phyloP scores from a whole-genome alignment of 2,113 vertebrate species.

The Morone saxatilis region DNA sequence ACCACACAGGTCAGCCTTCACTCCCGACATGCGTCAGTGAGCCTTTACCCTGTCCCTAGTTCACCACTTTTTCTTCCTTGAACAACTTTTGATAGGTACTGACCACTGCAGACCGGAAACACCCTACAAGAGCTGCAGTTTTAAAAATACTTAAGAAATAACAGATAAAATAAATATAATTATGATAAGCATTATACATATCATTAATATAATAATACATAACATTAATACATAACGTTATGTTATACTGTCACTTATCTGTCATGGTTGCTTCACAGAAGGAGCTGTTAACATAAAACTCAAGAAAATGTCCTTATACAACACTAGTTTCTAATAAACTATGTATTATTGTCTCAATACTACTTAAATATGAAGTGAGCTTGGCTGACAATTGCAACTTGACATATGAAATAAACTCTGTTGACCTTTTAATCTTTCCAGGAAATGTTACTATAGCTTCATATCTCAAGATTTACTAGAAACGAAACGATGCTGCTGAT shows the following conservation, averaged over 20 bases:
- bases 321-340: neutral
- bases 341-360: neutral
- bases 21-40: too few species aligned
- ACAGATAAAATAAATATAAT: neutral
- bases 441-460: conserved; percentile 24
- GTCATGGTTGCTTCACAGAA: neutral
- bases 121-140: too few species aligned
- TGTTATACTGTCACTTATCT: neutral
- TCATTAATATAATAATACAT: neutral
- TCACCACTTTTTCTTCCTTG: too few species aligned
- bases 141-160: too few species aligned
- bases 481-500: conserved; percentile 29
- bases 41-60: too few species aligned
- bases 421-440: conserved; percentile 22
- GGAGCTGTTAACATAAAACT: neutral
- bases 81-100: too few species aligned
- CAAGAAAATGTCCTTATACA: neutral
- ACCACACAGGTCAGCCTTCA: too few species aligned
- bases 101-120: too few species aligned
- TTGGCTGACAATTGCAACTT: neutral
- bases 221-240: too few species aligned
- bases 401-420: neutral
- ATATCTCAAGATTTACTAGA: neutral
- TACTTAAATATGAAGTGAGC: neutral
- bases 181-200: neutral